Percentiles rank a stretch among this genome's conserved stretches.
phyloP scores from a whole-genome alignment of 2,888 invertebrate species.

The Boloria euphrosyne region DNA sequence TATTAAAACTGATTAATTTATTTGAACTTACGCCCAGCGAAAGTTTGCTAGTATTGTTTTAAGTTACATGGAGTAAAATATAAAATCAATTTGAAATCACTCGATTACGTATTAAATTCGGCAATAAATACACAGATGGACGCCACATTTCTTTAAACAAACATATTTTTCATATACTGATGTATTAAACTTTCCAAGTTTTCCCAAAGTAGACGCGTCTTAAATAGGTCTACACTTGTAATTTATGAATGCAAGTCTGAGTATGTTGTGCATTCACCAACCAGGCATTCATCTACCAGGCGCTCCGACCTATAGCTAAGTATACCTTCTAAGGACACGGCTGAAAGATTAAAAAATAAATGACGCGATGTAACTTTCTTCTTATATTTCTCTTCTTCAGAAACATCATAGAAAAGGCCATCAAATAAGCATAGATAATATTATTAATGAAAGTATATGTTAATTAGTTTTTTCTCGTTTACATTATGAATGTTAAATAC shows the following conservation, averaged over 20 bases:
- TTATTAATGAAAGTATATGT: not conserved
- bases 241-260: constrained; percentile 37
- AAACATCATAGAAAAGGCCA: too few relatives aligned
- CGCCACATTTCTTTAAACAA: too few relatives aligned
- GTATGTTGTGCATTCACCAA: constrained; percentile 30
- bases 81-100: too few relatives aligned
- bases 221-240: constrained; percentile 30
- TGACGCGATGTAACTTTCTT: constrained; percentile 11
- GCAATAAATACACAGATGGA: too few relatives aligned
- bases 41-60: too few relatives aligned
- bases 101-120: too few relatives aligned
- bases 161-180: too few relatives aligned
- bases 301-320: not conserved
- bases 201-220: constrained; percentile 28
- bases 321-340: constrained; percentile 10
- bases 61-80: too few relatives aligned
- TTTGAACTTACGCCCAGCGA: too few relatives aligned
- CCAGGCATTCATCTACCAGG: constrained; percentile 22
- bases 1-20: too few relatives aligned
- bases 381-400: not conserved
- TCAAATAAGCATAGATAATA: not conserved
- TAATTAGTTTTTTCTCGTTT: too few relatives aligned
- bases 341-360: constrained; percentile 19
- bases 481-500: too few relatives aligned
- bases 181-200: not conserved